These are phyloP conservation scores for Chamaea fasciata DNA, from an alignment of 2,113 vertebrate genomes.

Conservation along the genomic window DNA sequence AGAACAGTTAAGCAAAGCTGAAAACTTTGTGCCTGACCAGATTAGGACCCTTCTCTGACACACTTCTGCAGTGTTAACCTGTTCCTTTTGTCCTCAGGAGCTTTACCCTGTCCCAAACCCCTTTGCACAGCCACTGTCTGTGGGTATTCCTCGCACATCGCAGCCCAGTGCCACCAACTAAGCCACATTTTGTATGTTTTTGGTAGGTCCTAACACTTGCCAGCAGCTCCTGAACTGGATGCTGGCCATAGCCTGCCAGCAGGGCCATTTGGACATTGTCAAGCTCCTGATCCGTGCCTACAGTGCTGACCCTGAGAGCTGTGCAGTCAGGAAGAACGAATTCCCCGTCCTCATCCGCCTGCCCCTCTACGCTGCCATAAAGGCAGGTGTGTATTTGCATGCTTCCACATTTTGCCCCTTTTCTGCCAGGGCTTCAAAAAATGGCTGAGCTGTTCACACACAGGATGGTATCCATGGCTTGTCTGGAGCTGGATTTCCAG, in stretches of 20 bases:
- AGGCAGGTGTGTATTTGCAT: slow-evolving; percentile 75
- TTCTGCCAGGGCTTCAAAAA: background rate
- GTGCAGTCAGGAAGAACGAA: slow-evolving; percentile 78
- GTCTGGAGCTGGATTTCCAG: background rate
- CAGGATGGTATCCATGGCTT: background rate
- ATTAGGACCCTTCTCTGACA: background rate
- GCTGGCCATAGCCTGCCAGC: slow-evolving; percentile 86
- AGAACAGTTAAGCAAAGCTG: background rate
- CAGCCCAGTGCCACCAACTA: accelerated
- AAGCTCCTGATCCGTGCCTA: slow-evolving; percentile 82
- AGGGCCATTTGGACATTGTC: slow-evolving; percentile 84
- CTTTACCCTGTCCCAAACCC: background rate
- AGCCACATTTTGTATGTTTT: background rate
- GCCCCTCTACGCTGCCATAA: slow-evolving; percentile 88
- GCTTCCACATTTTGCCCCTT: background rate
- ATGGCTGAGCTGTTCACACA: background rate
- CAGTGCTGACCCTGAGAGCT: slow-evolving; percentile 81
- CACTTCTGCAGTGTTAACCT: background rate
- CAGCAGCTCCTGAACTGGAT: slow-evolving; percentile 88
- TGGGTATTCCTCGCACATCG: background rate
- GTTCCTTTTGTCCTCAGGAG: background rate
- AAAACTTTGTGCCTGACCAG: background rate
- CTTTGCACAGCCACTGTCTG: background rate
- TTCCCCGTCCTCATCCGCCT: slow-evolving; percentile 85
- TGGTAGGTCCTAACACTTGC: slow-evolving; percentile 68